These are phyloP conservation scores for Phrynosoma platyrhinos DNA, from an alignment of 2,113 vertebrate species.

Conservation along the genomic window DNA sequence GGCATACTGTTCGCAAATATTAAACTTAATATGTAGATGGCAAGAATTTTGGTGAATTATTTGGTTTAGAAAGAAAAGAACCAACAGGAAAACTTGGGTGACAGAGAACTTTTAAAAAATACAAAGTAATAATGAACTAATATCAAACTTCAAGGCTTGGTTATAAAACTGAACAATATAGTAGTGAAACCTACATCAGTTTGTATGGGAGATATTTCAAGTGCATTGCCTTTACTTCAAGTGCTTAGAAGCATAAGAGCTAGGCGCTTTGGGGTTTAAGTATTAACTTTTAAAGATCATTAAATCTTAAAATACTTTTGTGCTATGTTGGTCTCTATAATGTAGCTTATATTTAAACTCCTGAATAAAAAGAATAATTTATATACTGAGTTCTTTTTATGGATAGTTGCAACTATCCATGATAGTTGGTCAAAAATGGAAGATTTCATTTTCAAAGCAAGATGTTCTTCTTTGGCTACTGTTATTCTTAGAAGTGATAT, in stretches of 20 bases:
- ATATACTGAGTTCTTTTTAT: not conserved
- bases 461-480: not conserved
- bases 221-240: not conserved
- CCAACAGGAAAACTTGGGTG: not conserved
- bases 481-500: not conserved
- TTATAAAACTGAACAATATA: not conserved
- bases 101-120: not conserved
- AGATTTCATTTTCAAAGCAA: not conserved
- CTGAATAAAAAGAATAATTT: not conserved
- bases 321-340: not conserved
- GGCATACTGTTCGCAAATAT: slow-evolving; percentile 1
- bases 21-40: not conserved
- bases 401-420: not conserved
- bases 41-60: not conserved
- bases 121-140: not conserved
- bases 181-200: no score
- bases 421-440: not conserved
- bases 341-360: not conserved
- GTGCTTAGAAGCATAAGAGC: not conserved
- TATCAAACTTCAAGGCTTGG: not conserved
- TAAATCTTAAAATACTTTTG: not conserved
- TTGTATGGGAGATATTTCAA: not conserved
- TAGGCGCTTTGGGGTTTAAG: not conserved
- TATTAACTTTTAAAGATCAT: not conserved
- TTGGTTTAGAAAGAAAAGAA: not conserved